Conservation (phyloP, 2,888 invertebrate species). For the Drosophila birchii region DNA sequence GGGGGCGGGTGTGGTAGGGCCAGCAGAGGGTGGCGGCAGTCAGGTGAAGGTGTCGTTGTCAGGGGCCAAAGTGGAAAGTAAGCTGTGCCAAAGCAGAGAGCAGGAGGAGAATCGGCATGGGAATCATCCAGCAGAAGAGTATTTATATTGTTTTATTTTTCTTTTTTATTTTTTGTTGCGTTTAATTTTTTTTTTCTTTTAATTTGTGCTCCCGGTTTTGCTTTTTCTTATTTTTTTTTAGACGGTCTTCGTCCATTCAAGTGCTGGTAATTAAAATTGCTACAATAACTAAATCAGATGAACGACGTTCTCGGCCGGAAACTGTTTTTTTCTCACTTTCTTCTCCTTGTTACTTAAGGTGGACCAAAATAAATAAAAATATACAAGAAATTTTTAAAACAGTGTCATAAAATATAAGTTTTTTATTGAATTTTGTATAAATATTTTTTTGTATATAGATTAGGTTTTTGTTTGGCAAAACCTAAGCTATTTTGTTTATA, state of each 20-base stretch:
- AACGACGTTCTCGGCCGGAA: slow-evolving; percentile 28
- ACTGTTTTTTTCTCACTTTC: neutral
- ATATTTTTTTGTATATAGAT: too few relatives aligned
- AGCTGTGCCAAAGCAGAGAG: slow-evolving; percentile 16
- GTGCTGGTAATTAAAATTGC: slow-evolving; percentile 75
- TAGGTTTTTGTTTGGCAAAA: too few relatives aligned
- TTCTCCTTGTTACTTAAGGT: neutral
- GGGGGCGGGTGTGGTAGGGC: neutral
- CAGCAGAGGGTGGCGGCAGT: slow-evolving; percentile 12
- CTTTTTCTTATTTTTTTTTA: slow-evolving; percentile 14
- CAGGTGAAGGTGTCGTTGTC: slow-evolving; percentile 67
- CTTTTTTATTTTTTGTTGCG: slow-evolving; percentile 22
- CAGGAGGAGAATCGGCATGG: slow-evolving; percentile 8
- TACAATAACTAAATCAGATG: slow-evolving; percentile 75
- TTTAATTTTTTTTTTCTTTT: slow-evolving; percentile 15
- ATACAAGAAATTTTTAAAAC: too few relatives aligned
- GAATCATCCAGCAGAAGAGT: slow-evolving; percentile 34
- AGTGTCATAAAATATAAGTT: too few relatives aligned
- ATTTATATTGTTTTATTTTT: slow-evolving; percentile 73
- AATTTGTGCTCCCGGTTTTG: slow-evolving; percentile 21
- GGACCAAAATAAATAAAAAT: too few relatives aligned
- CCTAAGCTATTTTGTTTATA: neutral
- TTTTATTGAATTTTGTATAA: too few relatives aligned
- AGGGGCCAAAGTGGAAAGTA: slow-evolving; percentile 65
- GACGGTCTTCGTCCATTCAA: slow-evolving; percentile 48